Conservation (phyloP, 2,888 invertebrate genomes). For the Philopedon plagiatum region DNA sequence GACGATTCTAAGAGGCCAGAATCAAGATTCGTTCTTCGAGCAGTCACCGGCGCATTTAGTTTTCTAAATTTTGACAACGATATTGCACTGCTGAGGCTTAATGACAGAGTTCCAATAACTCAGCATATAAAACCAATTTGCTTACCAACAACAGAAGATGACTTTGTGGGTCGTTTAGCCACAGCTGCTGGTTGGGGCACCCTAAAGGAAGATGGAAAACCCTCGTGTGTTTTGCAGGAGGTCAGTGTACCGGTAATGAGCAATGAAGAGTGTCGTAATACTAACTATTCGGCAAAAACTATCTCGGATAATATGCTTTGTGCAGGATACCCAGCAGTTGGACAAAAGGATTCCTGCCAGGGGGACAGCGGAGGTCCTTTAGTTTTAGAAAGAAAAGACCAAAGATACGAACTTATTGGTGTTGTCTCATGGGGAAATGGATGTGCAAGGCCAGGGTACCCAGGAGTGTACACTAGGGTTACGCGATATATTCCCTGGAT, state of each 20-base stretch:
- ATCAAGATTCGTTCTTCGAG: slow-evolving; percentile 83
- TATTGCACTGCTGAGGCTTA: slow-evolving; percentile 85
- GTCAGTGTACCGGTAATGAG: slow-evolving; percentile 84
- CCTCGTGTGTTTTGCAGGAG: slow-evolving; percentile 86
- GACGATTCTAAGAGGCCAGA: slow-evolving; percentile 80
- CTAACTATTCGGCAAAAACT: slow-evolving; percentile 87
- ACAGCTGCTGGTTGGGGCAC: slow-evolving; percentile 92
- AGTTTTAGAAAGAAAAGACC: slow-evolving; percentile 75
- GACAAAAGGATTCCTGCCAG: slow-evolving; percentile 87
- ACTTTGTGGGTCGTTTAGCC: slow-evolving; percentile 81
- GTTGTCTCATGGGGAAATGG: slow-evolving; percentile 94
- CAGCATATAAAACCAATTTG: slow-evolving; percentile 88
- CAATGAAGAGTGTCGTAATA: slow-evolving; percentile 81
- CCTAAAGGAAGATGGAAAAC: slow-evolving; percentile 86
- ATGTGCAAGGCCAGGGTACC: slow-evolving; percentile 87
- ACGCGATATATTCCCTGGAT: slow-evolving; percentile 90
- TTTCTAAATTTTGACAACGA: slow-evolving; percentile 91
- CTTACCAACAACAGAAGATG: slow-evolving; percentile 78
- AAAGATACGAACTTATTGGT: slow-evolving; percentile 86
- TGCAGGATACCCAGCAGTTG: slow-evolving; percentile 81
- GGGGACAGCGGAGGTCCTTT: slow-evolving; percentile 89
- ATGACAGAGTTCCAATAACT: slow-evolving; percentile 85
- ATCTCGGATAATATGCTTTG: slow-evolving; percentile 93
- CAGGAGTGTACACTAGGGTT: slow-evolving; percentile 88
- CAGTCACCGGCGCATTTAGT: slow-evolving; percentile 85